Evolutionary conservation across 2,888 invertebrate species (phyloP).

Genomic region (Melieria picta): DNA sequence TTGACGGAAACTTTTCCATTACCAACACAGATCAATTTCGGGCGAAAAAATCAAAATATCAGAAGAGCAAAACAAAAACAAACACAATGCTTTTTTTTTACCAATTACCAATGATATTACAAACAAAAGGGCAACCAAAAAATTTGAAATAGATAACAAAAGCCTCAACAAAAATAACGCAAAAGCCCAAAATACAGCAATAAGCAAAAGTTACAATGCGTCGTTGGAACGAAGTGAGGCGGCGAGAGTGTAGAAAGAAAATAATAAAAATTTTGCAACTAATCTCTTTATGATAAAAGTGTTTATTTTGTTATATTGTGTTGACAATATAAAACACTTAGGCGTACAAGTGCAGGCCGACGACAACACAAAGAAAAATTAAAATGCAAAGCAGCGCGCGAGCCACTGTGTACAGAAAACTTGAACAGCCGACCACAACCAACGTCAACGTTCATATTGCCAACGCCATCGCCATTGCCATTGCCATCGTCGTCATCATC

Average conservation of each 20-base stretch:
- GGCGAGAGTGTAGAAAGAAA: background rate
- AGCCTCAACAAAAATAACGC: background rate
- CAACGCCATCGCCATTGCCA: background rate
- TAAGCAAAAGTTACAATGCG: slow-evolving; percentile 1
- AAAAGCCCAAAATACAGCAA: background rate
- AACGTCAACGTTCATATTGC: no score
- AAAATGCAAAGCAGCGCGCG: background rate
- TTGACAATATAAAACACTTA: slow-evolving; percentile 49
- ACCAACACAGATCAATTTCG: no score
- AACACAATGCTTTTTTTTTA: no score
- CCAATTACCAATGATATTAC: background rate
- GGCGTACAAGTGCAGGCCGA: background rate
- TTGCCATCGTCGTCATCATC: slow-evolving; percentile 1
- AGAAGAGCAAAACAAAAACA: no score
- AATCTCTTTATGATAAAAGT: slow-evolving; percentile 59
- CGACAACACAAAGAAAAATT: background rate
- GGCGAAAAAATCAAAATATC: no score
- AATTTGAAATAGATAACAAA: background rate
- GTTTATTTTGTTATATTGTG: slow-evolving; percentile 47
- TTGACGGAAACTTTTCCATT: no score
- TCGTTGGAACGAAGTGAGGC: background rate
- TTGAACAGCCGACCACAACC: no score
- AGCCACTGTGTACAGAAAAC: no score
- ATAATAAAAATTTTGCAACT: slow-evolving; percentile 47
- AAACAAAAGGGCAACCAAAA: slow-evolving; percentile 2